Percentiles rank a stretch among this genome's conserved stretches.
Conservation (phyloP, 2,113 vertebrate genomes). For the Coreoperca whiteheadi region DNA sequence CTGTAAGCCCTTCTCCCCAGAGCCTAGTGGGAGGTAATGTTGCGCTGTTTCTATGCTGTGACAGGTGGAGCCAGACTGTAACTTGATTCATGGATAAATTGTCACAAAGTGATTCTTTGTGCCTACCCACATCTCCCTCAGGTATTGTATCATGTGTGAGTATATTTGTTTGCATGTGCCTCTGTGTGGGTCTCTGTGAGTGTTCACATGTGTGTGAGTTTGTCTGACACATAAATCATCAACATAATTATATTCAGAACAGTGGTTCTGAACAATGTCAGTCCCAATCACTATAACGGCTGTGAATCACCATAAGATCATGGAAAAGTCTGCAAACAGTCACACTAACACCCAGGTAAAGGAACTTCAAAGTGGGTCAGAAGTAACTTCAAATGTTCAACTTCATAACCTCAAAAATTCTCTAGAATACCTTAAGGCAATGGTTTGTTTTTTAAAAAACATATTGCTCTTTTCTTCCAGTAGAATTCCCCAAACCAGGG, state of each 20-base stretch:
- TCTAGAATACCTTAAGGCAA: slow-evolving; percentile 42
- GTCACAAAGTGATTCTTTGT: slow-evolving; percentile 57
- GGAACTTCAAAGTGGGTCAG: slow-evolving; percentile 67
- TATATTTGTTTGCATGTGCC: slow-evolving; percentile 4
- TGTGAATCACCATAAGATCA: slow-evolving; percentile 39
- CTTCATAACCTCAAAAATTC: slow-evolving; percentile 58
- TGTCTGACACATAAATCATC: slow-evolving; percentile 56
- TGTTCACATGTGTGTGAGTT: not conserved
- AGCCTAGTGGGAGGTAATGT: slow-evolving; percentile 62
- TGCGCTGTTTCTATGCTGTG: slow-evolving; percentile 45
- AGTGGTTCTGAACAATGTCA: slow-evolving; percentile 47
- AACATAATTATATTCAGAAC: slow-evolving; percentile 54
- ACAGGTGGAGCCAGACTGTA: slow-evolving; percentile 56
- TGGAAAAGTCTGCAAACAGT: slow-evolving; percentile 24
- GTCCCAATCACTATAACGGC: slow-evolving; percentile 25
- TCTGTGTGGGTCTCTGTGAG: slow-evolving; percentile 9
- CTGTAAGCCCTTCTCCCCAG: slow-evolving; percentile 63
- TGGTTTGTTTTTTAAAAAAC: slow-evolving; percentile 35
- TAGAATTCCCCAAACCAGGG: slow-evolving; percentile 16
- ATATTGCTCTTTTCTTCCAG: slow-evolving; percentile 26
- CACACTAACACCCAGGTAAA: slow-evolving; percentile 36
- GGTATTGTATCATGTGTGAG: slow-evolving; percentile 30
- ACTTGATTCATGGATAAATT: slow-evolving; percentile 58
- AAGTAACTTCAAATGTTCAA: slow-evolving; percentile 47
- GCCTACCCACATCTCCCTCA: slow-evolving; percentile 33